Base-by-base conservation (phyloP, 2,888 invertebrate species). In the Scaptomyza tumidula region DNA sequence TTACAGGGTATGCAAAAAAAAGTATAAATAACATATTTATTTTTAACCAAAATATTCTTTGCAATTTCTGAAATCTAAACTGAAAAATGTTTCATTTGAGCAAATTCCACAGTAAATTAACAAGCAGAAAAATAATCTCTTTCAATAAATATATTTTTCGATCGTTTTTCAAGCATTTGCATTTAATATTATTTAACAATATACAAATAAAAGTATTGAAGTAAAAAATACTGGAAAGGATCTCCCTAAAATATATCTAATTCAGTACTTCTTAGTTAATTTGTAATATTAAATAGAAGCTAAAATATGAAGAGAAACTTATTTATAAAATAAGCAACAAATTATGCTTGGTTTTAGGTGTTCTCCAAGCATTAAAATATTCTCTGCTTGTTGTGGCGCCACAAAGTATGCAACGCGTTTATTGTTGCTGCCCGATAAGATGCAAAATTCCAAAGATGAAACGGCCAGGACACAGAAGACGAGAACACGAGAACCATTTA, bases 401-500 rank as follows among this genome's bases (percentile, higher is more conserved):
- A 45, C 62, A 75, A 75, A 75, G 66, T 78, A 65, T 64, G 80
- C 69, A 71, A 58, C 45, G 62, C 72, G 49, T 75, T 70, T 69
- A 67, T 78, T 71, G 62, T 71, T 49, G 48, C 65, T 46, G 62
- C 59, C 65, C 62, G 80, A 82, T 80, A 82, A 85, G 83, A 62
- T 58, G 61, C 64, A 71, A 68, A 64, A 62, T 78, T 80, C 58
- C 66, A 61, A 73, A 76, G 76, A 71, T 69, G 64, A 68, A 71
- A 64, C 53, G 43, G 61, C 44, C 61, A 60, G 56, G 13, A 54
- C 48, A 37, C 43, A 50, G 39, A 57, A 49, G 44, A 68, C 59
- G 53, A 69, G 61, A 57, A 49, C 46, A 68, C 59, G 53, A 69
- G 61, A 54, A 78, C 86, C 79, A 83, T 83, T 83, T 83, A 78